phyloP scores from a whole-genome alignment of 2,797 vertebrate genomes.

The Balearica regulorum region DNA sequence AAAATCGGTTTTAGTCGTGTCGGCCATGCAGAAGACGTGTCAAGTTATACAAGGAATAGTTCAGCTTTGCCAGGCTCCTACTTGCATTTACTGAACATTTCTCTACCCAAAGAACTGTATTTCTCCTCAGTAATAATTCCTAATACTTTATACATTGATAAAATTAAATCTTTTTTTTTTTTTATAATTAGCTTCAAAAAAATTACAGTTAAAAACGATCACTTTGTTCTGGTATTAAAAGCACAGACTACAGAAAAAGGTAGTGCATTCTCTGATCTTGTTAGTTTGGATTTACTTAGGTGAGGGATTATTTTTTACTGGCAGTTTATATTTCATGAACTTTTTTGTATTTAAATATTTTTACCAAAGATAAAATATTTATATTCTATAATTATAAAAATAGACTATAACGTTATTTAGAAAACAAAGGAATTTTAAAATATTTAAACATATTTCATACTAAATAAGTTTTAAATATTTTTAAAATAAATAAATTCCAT shows the following conservation, averaged over 20 bases:
- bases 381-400: not conserved
- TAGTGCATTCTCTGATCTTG: not conserved
- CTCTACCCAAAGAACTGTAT: not conserved
- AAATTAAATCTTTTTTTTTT: not conserved
- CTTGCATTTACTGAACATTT: not conserved
- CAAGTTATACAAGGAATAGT: not conserved
- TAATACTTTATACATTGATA: not conserved
- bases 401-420: not conserved
- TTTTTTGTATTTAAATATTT: not conserved
- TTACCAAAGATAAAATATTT: not conserved
- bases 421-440: not conserved
- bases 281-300: not conserved
- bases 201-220: not conserved
- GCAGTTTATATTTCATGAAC: not conserved
- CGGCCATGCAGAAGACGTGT: accelerated
- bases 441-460: not conserved
- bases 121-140: not conserved
- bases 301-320: not conserved
- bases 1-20: not conserved
- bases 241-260: not conserved
- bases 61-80: not conserved
- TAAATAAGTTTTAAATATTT: not conserved
- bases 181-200: not conserved
- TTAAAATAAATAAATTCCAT: not conserved
- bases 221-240: not conserved